Evolutionary conservation across 2,113 vertebrate genomes (phyloP), one percentile per base, ranked within the genome.

Genomic region (Accipiter cooperii): DNA sequence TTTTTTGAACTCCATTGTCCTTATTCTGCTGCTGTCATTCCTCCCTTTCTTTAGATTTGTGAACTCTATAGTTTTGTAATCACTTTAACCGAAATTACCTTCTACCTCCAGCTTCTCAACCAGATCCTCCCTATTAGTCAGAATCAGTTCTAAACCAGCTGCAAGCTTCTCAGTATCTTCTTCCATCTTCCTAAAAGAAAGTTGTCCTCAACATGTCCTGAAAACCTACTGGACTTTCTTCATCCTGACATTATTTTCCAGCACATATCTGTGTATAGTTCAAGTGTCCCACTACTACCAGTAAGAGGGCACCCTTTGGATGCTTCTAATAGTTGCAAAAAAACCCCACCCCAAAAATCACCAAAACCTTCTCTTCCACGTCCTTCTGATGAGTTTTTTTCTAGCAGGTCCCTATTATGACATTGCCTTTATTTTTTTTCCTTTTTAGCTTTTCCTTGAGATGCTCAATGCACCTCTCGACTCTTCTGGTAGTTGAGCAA

Each of bases 21-120:
- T 93, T 92, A 80, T 74, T 85, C 82, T 70, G 87, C 84, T 86
- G 54, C 85, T 91, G 57, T 77, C 58, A 74, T 90, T 94, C 63
- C 42, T 94, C 63, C 46, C 8, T 88, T 77, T 91, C 90, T 90
- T 88, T 92, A 92, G 82, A 90, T 91, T 91, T 70, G 60, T 90
- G 87, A 95, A 83, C 49, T 65, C 80, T 71, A 73, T 73, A 83
- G 63, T 86, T 92, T 92, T 93, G 54, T 94, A 94, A 93, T 95
- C 71, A 74, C 55, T 93, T 93, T 86, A 65, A 86, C 58, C 12
- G 18, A 91, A 94, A 94, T 93, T 93, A 49, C 63, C 63, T 88
- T 91, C 75, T 87, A 80, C 66, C 49, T 94, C 47, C 65, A 90
- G 70, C 63, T 90, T 90, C 70, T 94, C 68, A 83, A 83, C 75